Evolutionary conservation across 2,797 vertebrate species (phyloP).

Genomic region (Setipinna tenuifilis): DNA sequence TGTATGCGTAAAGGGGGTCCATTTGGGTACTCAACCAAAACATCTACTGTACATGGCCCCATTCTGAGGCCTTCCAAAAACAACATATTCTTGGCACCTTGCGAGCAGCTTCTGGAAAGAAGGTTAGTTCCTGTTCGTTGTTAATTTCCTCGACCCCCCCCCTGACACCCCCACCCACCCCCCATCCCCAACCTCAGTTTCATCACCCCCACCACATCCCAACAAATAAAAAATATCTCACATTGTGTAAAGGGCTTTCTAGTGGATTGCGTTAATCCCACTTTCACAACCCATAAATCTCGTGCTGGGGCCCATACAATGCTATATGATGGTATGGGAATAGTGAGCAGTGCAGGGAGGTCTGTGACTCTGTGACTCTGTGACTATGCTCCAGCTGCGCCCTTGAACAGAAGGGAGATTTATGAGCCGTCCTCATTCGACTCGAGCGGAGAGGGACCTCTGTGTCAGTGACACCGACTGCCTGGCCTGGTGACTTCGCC

Average conservation of each 20-base stretch:
- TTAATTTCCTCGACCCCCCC: neutral
- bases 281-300: neutral
- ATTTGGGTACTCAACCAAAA: neutral
- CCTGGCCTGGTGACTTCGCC: neutral
- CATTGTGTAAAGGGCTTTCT: neutral
- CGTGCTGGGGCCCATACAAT: neutral
- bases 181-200: neutral
- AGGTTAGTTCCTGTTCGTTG: neutral
- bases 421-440: neutral
- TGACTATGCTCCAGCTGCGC: neutral
- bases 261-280: neutral
- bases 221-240: neutral
- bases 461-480: neutral
- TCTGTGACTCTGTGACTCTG: neutral
- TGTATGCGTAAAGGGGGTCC: neutral
- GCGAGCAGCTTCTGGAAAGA: neutral
- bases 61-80: neutral
- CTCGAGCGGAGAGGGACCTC: neutral
- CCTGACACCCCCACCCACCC: neutral
- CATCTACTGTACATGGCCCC: neutral
- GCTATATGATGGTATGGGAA: neutral
- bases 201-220: neutral
- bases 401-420: neutral
- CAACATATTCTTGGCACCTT: constrained; percentile 16
- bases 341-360: neutral